Base-by-base conservation (phyloP, 2,797 vertebrate genomes). In the Erpetoichthys calabaricus region DNA sequence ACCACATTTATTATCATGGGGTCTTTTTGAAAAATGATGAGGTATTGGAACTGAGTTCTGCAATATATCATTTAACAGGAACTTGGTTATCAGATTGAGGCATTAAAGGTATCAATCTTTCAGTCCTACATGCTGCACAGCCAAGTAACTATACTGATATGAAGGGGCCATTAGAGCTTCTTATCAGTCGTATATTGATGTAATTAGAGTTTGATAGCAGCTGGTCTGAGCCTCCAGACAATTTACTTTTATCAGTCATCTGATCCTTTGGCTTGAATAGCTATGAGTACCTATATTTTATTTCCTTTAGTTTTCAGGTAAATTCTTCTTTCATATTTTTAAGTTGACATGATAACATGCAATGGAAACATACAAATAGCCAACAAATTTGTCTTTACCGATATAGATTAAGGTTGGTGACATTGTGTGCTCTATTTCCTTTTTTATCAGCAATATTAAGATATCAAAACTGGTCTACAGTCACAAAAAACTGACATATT, bases 141-240 rank as follows among this genome's bases (percentile, higher is more conserved):
- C 77, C 78, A 79, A 81, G 82, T 79, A 83, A 69, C 82, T 68
- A 65, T 63, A 67, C 80, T 87, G 91, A 94, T 94, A 94, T 77
- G 86, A 89, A 86, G 87, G 81, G 78, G 79, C 89, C 88, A 94
- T 95, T 95, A 93, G 78, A 81, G 77, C 73, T 78, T 76, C 82
- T 92, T 95, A 97, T 95, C 93, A 75, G 79, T 71, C 72, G 73
- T 80, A 80, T 87, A 85, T 89, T 73, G 67, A 72, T 79, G 82
- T 90, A 88, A 94, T 89, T 91, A 91, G 83, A 74, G 75, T 77
- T 72, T 87, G 89, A 91, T 91, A 90, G 75, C 82, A 76, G 71
- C 75, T 80, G 78, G 71, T 66, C 65, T 73, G 77, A 81, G 64
- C 82, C 82, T 87, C 76, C 75, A 78, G 84, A 86, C 86, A 90